Evolutionary conservation across 1,140 invertebrate species (phyloP).

Genomic region (Ptiloglossa arizonensis): DNA sequence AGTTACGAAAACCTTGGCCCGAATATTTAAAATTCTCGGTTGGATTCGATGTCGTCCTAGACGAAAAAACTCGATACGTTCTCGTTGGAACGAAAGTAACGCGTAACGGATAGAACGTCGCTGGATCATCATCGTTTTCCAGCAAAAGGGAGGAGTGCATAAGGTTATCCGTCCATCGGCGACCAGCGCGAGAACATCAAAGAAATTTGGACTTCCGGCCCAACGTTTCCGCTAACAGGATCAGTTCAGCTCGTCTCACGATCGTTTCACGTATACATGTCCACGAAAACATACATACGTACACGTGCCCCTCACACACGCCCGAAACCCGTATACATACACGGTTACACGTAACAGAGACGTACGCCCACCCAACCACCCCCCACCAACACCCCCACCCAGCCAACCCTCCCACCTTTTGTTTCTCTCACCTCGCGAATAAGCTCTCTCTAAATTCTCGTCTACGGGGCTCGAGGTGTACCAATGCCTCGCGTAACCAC

Average conservation of each 20-base stretch:
- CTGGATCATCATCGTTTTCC: conserved; percentile 50
- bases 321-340: not conserved
- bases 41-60: not conserved
- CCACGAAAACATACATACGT: not conserved
- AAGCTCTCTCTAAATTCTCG: conserved; percentile 66
- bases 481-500: conserved; percentile 56
- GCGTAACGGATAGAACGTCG: conserved; percentile 31
- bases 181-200: conserved; percentile 26
- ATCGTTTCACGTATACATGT: conserved; percentile 50
- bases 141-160: conserved; percentile 42
- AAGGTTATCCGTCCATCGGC: conserved; percentile 46
- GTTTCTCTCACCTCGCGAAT: conserved; percentile 55
- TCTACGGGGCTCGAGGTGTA: conserved; percentile 47
- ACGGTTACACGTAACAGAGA: conserved; percentile 7
- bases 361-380: not conserved
- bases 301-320: not conserved
- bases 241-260: conserved; percentile 55
- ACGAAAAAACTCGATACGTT: too few relatives aligned
- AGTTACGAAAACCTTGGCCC: too few relatives aligned
- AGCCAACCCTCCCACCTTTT: conserved; percentile 2
- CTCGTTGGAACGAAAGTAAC: not conserved
- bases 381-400: too few relatives aligned
- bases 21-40: not conserved
- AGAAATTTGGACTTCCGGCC: conserved; percentile 31
- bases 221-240: conserved; percentile 34